These are phyloP conservation scores for Aurelia sp. DNA, from an alignment of 30 jellyfish, hydroid and myxozoan genomes.

Conservation along the genomic window DNA sequence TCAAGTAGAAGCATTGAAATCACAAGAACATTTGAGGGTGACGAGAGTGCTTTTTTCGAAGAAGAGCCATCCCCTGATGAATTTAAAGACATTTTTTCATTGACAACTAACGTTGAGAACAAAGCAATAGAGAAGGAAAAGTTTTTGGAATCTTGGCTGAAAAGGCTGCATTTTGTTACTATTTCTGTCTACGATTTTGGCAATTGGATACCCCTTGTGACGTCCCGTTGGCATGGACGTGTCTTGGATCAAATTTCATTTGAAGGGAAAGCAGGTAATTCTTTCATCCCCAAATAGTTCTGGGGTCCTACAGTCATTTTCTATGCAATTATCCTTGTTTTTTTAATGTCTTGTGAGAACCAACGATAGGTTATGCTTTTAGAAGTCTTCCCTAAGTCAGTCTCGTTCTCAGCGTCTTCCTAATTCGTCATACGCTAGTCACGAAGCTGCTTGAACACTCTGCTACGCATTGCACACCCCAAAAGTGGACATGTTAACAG, in stretches of 20 bases:
- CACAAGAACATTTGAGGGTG: not conserved
- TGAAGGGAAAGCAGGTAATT: slow-evolving; percentile 86
- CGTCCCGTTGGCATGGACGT: slow-evolving; percentile 98
- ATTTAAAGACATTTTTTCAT: not conserved
- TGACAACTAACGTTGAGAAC: slow-evolving; percentile 12
- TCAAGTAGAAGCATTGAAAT: not conserved
- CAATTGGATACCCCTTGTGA: slow-evolving; percentile 93
- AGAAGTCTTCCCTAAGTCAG: no score
- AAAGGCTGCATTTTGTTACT: slow-evolving; percentile 93
- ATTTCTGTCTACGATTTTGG: slow-evolving; percentile 85
- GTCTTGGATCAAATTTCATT: slow-evolving; percentile 93
- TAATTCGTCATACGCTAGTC: no score
- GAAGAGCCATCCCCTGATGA: slow-evolving; percentile 6
- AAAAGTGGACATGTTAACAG: no score
- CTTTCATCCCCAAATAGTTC: not conserved
- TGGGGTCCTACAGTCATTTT: no score
- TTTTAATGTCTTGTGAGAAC: no score
- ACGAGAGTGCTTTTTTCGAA: not conserved
- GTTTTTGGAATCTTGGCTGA: slow-evolving; percentile 70
- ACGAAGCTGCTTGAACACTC: no score
- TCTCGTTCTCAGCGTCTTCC: no score
- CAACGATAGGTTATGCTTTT: no score
- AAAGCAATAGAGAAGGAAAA: slow-evolving; percentile 15
- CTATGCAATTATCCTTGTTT: no score
- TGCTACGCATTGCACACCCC: no score